Base-by-base conservation (phyloP, 2,888 invertebrate genomes). In the Macroteleia sp. region DNA sequence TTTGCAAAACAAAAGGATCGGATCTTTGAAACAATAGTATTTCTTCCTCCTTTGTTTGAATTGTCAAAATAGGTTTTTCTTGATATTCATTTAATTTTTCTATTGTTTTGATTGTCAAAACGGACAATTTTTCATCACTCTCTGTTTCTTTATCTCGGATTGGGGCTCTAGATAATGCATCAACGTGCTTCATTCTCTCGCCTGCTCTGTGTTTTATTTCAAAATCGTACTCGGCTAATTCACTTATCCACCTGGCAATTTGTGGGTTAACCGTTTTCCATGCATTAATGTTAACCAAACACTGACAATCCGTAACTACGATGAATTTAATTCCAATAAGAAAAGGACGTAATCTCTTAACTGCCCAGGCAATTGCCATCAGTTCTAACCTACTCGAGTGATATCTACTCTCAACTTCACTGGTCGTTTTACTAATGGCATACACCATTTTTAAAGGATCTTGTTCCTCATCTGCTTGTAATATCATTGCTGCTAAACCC, bases 351-450 rank as follows among this genome's bases (percentile, higher is more conserved):
- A 82, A 39, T 1, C 73, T 9, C 14, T 50, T n/a, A 0, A 46
- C 19, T 0, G 57, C 56, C 62, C 73, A 77, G 1, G 30, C 12
- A 20, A 77, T 56, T 1, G 67, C 77, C 32, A 78, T 30, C 10
- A 74, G 8, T 36, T 90, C 88, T 3, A 83, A 32, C 14, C 87
- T 82, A 22, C 75, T 82, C 0, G 82, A 80, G 44, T 81, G 79
- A 34, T 85, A 84, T n/a, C n/a, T n/a, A n/a, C n/a, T n/a, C n/a
- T n/a, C n/a, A n/a, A n/a, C n/a, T n/a, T n/a, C n/a, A n/a, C n/a
- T n/a, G n/a, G n/a, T n/a, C n/a, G n/a, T n/a, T n/a, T n/a, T n/a
- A n/a, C n/a, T n/a, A n/a, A n/a, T n/a, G n/a, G n/a, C n/a, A n/a
- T n/a, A n/a, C n/a, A n/a, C n/a, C n/a, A n/a, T n/a, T n/a, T n/a